Base-by-base conservation (phyloP, 2,797 vertebrate genomes). In the Tragopan temminckii region DNA sequence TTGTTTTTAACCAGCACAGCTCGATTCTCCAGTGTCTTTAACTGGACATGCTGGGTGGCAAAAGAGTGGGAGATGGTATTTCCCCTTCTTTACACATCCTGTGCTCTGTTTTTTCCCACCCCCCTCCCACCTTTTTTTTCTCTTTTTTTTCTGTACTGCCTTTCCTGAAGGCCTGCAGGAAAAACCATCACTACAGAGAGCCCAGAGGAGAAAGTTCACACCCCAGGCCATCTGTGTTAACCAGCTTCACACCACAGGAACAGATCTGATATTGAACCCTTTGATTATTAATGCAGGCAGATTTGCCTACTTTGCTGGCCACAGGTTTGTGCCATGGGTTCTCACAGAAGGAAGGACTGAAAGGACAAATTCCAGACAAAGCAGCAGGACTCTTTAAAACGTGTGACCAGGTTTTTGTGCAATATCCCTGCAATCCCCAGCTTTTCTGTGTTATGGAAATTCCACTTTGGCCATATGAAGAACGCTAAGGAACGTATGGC, bases 101-200 rank as follows among this genome's bases (percentile, higher is more conserved):
- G 18, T 68, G 31, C 35, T 55, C 18, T 33, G 1, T 13, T 15
- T 45, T 1, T 15, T 2, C 45, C 12, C 11, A 12, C 45, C 21
- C 45, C 45, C 21, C 45, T 43, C n/a, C n/a, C 42, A 43, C 18
- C 19, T 21, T 62, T 27, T 38, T 15, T 36, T 25, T 24, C 17
- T 57, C 6, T 55, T 55, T n/a, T 63, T 58, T 46, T 42, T 6
- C 17, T 13, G 2, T 20, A 43, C 35, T 66, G 38, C 52, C 31
- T 50, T 79, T 81, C 31, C 74, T 38, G 81, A 84, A 89, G 33
- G 66, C 38, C 69, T 88, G 35, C 72, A 88, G 89, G 85, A 93
- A 96, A 95, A 91, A 27, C 1, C 55, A 72, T 91, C 69, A 53
- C 31, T 45, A 19, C 72, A 74, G 70, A 76, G 64, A 68, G 53